A percentile compares a stretch with the other conserved stretches of the same genome.
phyloP scores from a whole-genome alignment of 2,797 vertebrate species.

The Sarcophilus harrisii region DNA sequence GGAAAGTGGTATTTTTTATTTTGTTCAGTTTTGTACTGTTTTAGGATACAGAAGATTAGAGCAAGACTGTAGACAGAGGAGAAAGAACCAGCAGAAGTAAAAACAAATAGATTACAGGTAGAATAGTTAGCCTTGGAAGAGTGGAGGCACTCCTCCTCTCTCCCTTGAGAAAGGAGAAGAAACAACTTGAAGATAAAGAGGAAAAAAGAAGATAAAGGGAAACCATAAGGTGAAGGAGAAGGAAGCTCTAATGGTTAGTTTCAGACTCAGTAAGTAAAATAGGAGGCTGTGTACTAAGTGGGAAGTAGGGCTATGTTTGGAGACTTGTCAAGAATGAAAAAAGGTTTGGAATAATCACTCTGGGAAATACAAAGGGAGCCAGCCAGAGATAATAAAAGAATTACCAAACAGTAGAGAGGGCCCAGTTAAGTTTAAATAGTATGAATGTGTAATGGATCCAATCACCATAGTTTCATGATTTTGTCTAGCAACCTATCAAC shows the following conservation, averaged over 20 bases:
- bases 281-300: neutral
- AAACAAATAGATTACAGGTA: neutral
- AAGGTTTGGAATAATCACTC: neutral
- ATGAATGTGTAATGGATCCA: neutral
- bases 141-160: neutral
- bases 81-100: neutral
- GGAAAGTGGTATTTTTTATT: neutral
- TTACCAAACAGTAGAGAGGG: neutral
- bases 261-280: neutral
- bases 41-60: neutral
- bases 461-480: neutral
- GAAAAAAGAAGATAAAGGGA: neutral
- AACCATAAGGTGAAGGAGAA: neutral
- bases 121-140: neutral
- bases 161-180: too few relatives aligned
- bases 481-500: neutral
- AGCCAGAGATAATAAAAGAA: neutral
- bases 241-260: neutral
- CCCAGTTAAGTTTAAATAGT: neutral
- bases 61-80: neutral
- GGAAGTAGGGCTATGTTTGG: neutral
- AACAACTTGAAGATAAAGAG: too few relatives aligned
- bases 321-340: neutral
- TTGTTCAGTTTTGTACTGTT: neutral
- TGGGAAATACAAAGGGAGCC: neutral